Evolutionary conservation across 2,113 vertebrate species (phyloP), one percentile per base, ranked within the genome.

Genomic region (Cichladusa arquata): DNA sequence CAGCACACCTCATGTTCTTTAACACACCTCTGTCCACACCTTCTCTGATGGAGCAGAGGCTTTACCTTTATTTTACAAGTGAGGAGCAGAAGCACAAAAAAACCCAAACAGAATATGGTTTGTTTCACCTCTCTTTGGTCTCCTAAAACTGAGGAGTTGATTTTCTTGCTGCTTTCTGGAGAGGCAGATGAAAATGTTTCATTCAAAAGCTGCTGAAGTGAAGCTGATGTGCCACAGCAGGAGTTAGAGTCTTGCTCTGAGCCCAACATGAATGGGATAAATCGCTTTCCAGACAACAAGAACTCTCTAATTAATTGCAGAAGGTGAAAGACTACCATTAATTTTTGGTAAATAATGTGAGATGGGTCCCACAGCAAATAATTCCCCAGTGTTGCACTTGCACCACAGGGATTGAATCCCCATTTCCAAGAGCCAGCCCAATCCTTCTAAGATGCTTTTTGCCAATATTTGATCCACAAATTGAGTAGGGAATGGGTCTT

Each of bases 391-490:
- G 7, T 18, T 74, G n/a, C 40, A 8, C 20, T 67, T 66, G 16
- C 20, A 36, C 8, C 26, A 28, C 44, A 25, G 22, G 17, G 38
- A 8, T 15, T 20, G n/a, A 90, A 38, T n/a, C 25, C 20, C 19
- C 6, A 0, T 61, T 64, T 66, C 65, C 61, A 71, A 66, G 44
- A 61, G 34, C 24, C 57, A 72, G 4, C 9, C 48, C 44, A 45
- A 22, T 6, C 20, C 19, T 45, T 57, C 9, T 13, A 33, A 74
- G 25, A 29, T 1, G 11, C 7, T 18, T 71, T 85, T 89, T 2
- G 3, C 19, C 65, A 79, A 10, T 3, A 7, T 51, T 70, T 6
- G 0, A 64, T 65, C 47, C 42, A 25, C 0, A 0, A 8, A 4
- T 9, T 73, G 38, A n/a, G 29, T 17, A 19, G 18, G 19, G 28